These are phyloP conservation scores for Eurytoma adleriae DNA, from an alignment of 2,888 invertebrate genomes.

Conservation along the genomic window DNA sequence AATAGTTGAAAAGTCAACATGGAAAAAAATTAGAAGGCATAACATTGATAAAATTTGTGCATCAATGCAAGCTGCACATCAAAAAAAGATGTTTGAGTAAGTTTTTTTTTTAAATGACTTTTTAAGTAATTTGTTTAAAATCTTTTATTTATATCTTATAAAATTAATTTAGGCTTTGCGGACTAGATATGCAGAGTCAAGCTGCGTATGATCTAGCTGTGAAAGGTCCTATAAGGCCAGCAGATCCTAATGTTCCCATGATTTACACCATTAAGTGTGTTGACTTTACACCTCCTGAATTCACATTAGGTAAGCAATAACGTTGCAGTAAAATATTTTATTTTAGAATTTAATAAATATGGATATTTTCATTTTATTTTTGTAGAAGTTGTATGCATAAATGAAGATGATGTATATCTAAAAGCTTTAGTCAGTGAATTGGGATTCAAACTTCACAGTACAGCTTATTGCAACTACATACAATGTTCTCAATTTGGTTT, in stretches of 20 bases:
- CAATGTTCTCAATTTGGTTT: slow-evolving; percentile 90
- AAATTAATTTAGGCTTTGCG: slow-evolving; percentile 80
- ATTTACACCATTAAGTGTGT: slow-evolving; percentile 92
- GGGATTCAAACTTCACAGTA: slow-evolving; percentile 86
- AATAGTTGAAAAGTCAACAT: slow-evolving; percentile 84
- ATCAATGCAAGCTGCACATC: slow-evolving; percentile 90
- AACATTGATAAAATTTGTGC: slow-evolving; percentile 86
- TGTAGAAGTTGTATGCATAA: slow-evolving; percentile 90
- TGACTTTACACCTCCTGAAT: slow-evolving; percentile 88
- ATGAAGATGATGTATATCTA: slow-evolving; percentile 89
- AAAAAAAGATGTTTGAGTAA: slow-evolving; percentile 90
- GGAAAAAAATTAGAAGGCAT: slow-evolving; percentile 82
- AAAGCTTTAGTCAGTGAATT: slow-evolving; percentile 89
- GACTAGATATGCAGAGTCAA: slow-evolving; percentile 90
- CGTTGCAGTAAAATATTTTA: not conserved
- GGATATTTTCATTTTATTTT: slow-evolving; percentile 63
- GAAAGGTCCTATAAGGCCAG: slow-evolving; percentile 88
- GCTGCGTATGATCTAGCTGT: slow-evolving; percentile 92
- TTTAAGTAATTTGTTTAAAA: slow-evolving; percentile 40
- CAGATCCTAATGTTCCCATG: slow-evolving; percentile 83
- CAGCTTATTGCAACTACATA: slow-evolving; percentile 88
- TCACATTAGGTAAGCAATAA: slow-evolving; percentile 85
- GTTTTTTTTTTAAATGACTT: slow-evolving; percentile 64
- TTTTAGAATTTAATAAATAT: slow-evolving; percentile 43
- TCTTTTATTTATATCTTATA: slow-evolving; percentile 43